phyloP scores from a whole-genome alignment of 2,888 invertebrate genomes.

The Odontocolon sp. region DNA sequence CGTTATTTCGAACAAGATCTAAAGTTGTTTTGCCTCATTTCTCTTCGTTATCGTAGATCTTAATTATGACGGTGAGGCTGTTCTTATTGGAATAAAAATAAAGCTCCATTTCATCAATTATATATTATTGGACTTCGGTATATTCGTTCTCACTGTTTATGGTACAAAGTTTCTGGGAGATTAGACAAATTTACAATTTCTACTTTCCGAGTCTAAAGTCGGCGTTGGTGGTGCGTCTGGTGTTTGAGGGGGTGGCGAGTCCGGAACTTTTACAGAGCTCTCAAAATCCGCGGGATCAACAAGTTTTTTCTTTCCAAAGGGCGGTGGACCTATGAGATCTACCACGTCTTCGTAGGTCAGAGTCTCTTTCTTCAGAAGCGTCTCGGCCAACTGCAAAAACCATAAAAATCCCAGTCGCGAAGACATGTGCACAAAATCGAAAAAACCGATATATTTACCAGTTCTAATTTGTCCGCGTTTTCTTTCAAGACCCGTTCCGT shows the following conservation, averaged over 20 bases:
- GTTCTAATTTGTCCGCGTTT: conserved; percentile 91
- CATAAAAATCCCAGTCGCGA: too few relatives aligned
- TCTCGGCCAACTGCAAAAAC: conserved; percentile 89
- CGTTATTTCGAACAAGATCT: conserved; percentile 5
- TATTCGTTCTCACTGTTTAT: conserved; percentile 29
- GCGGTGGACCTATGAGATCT: conserved; percentile 93
- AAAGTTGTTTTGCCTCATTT: conserved; percentile 34
- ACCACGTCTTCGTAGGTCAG: conserved; percentile 95
- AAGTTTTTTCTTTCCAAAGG: conserved; percentile 87
- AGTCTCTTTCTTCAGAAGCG: conserved; percentile 94
- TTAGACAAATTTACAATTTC: conserved; percentile 1
- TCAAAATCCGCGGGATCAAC: conserved; percentile 92
- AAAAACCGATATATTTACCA: conserved; percentile 82
- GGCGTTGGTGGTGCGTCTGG: conserved; percentile 37
- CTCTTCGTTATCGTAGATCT: conserved; percentile 25
- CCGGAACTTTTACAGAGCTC: conserved; percentile 55
- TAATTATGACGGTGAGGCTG: conserved; percentile 37
- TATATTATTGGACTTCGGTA: conserved; percentile 49
- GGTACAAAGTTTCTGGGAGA: conserved; percentile 34
- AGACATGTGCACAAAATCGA: conserved; percentile 61
- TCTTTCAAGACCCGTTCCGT: conserved; percentile 90
- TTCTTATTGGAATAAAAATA: conserved; percentile 50
- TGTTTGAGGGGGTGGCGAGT: conserved; percentile 52
- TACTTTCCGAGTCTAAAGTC: background rate
- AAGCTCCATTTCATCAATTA: conserved; percentile 49